phyloP scores from a whole-genome alignment of 2,113 vertebrate species.

The Corythornis madagascariensis region DNA sequence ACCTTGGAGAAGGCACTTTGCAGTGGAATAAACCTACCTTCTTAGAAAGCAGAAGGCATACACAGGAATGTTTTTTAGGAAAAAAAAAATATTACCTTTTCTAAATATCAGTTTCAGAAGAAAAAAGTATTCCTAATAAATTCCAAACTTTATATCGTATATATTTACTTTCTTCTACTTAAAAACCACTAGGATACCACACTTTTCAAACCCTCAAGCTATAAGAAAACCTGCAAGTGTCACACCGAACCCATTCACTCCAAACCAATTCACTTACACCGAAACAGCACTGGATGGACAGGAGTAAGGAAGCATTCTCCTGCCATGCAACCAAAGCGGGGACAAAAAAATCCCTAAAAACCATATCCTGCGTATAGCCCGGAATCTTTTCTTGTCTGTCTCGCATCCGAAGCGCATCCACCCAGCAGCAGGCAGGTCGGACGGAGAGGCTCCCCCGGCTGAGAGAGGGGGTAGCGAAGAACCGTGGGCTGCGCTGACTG shows the following conservation, averaged over 20 bases:
- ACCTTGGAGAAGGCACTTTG: slow-evolving; percentile 60
- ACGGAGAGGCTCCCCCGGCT: neutral
- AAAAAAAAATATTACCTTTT: neutral
- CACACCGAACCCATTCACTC: neutral
- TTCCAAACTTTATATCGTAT: neutral
- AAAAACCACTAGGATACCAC: neutral
- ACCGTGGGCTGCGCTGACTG: neutral
- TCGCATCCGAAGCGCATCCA: neutral
- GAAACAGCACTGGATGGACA: neutral
- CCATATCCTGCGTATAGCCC: neutral
- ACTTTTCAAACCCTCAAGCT: neutral
- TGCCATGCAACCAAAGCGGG: neutral
- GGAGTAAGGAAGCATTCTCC: neutral
- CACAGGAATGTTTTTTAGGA: neutral
- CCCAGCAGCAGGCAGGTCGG: neutral
- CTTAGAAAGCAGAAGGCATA: neutral
- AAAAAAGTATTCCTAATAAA: neutral
- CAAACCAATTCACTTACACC: neutral
- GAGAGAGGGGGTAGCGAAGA: neutral
- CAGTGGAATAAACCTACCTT: neutral
- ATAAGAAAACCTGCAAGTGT: neutral
- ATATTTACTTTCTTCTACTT: neutral
- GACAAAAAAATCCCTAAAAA: neutral
- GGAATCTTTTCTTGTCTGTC: neutral
- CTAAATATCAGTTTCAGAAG: neutral